Evolutionary conservation across 1,140 invertebrate species (phyloP).

Genomic region (Dendrolimus punctatus): DNA sequence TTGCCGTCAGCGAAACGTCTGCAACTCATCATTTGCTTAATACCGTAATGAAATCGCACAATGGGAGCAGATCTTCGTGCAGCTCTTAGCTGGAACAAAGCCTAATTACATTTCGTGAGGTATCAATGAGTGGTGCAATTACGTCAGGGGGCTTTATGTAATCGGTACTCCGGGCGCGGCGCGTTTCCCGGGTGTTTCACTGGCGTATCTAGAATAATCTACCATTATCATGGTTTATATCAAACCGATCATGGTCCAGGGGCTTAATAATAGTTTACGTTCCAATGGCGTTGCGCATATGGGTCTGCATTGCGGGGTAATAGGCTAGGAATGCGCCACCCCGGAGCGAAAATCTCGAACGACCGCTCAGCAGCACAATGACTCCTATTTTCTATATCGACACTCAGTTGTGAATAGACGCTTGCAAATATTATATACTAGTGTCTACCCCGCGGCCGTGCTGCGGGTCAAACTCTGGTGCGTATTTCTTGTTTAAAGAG

Average conservation of each 20-base stretch:
- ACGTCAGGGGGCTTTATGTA: constrained; percentile 50
- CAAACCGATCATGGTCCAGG: constrained; percentile 45
- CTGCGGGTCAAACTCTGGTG: too few relatives aligned
- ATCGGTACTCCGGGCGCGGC: constrained; percentile 46
- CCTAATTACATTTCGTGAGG: constrained; percentile 60
- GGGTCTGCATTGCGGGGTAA: constrained; percentile 27
- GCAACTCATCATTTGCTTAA: constrained; percentile 39
- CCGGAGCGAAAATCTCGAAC: constrained; percentile 13
- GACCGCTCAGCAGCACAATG: neutral
- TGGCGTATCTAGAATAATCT: constrained; percentile 61
- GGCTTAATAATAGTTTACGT: constrained; percentile 49
- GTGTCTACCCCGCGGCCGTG: too few relatives aligned
- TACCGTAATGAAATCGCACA: constrained; percentile 36
- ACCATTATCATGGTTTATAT: constrained; percentile 68
- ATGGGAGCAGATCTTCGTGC: constrained; percentile 30
- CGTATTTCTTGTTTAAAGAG: too few relatives aligned
- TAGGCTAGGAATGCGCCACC: constrained; percentile 29
- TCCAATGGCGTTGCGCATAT: constrained; percentile 46
- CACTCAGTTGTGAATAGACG: too few relatives aligned
- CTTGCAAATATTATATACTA: too few relatives aligned
- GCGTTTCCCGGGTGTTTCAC: constrained; percentile 57
- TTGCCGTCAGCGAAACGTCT: constrained; percentile 4
- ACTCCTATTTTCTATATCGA: too few relatives aligned
- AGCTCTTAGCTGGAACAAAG: constrained; percentile 47
- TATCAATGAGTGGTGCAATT: constrained; percentile 63